These are phyloP conservation scores for Microchrysa polita DNA, from an alignment of 2,888 invertebrate genomes.

Conservation along the genomic window DNA sequence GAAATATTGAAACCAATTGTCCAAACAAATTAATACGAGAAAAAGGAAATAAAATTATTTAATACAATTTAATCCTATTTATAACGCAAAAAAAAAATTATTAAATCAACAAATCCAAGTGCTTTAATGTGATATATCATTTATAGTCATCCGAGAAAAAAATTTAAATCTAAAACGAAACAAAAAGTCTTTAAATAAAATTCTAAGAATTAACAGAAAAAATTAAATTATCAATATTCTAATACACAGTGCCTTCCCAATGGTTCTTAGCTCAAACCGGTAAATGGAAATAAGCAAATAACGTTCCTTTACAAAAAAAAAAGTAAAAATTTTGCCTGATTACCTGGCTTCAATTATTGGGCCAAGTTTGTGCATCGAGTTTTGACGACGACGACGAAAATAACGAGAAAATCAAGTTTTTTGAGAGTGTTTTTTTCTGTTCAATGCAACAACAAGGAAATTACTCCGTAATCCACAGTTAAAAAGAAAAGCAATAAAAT, in stretches of 20 bases:
- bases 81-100: constrained; percentile 3
- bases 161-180: too few relatives aligned
- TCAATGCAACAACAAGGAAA: not conserved
- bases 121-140: constrained; percentile 4
- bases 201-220: too few relatives aligned
- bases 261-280: too few relatives aligned
- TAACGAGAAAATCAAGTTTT: constrained; percentile 13
- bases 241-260: too few relatives aligned
- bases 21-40: too few relatives aligned
- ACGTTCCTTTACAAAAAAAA: not conserved
- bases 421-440: not conserved
- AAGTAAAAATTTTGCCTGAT: too few relatives aligned
- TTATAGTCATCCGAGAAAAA: constrained; percentile 2
- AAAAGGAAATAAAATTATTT: not conserved
- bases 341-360: not conserved
- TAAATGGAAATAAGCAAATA: not conserved
- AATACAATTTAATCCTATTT: not conserved
- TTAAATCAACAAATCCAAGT: constrained; percentile 1
- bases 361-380: not conserved
- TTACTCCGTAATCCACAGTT: not conserved
- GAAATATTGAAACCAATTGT: not conserved
- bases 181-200: too few relatives aligned
- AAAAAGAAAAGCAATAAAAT: not conserved
- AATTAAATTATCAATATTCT: too few relatives aligned
- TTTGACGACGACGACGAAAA: too few relatives aligned